A percentile compares a stretch with the other conserved stretches of the same genome.
Evolutionary conservation across 2,113 vertebrate species (phyloP).

Genomic region (Chaenogobius annularis): DNA sequence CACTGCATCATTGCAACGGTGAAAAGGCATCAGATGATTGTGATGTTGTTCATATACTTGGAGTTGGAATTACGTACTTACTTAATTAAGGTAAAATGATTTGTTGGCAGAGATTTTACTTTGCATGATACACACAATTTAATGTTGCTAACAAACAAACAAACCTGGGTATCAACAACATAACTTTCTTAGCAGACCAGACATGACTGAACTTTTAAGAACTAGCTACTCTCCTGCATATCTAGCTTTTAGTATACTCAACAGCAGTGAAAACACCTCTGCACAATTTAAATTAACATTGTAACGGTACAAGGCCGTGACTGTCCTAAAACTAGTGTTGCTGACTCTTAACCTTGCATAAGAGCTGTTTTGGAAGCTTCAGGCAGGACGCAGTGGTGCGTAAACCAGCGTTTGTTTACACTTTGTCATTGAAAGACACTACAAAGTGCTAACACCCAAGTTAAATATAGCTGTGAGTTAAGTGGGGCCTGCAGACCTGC

Average conservation of each 20-base stretch:
- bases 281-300: background rate
- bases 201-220: no score
- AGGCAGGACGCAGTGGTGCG: background rate
- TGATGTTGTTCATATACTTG: background rate
- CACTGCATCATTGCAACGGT: background rate
- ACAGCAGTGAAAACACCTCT: background rate
- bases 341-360: constrained; percentile 5
- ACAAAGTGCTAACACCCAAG: constrained; percentile 7
- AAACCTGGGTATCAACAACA: background rate
- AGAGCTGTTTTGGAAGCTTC: constrained; percentile 6
- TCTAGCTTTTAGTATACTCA: background rate
- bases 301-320: background rate
- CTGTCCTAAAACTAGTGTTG: background rate
- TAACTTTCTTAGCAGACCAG: background rate
- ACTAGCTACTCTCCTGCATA: background rate
- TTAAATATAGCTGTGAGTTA: constrained; percentile 8
- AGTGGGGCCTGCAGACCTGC: constrained; percentile 13
- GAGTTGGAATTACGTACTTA: background rate
- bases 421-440: background rate
- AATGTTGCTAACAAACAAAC: background rate
- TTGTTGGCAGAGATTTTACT: background rate
- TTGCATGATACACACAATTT: background rate
- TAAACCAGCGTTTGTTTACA: background rate
- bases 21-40: background rate
- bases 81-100: background rate